These are phyloP conservation scores for Poecilus cupreus DNA, from an alignment of 2,888 invertebrate genomes.

Conservation along the genomic window DNA sequence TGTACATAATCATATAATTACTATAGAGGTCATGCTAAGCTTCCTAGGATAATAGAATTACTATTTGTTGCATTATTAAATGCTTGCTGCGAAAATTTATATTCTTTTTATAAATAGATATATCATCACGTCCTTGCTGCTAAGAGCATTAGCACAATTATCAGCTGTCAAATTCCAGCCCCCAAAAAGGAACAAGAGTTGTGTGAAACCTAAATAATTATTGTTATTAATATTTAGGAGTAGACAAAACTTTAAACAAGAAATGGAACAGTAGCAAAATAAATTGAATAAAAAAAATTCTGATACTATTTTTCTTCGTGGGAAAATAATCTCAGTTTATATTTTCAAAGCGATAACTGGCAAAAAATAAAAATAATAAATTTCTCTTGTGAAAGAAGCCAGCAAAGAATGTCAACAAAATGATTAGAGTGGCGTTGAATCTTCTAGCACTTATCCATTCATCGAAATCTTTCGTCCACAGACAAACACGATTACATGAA, in stretches of 20 bases:
- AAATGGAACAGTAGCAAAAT: too few relatives aligned
- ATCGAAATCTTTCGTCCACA: slow-evolving; percentile 30
- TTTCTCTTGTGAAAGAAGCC: background rate
- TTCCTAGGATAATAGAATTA: background rate
- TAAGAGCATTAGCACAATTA: too few relatives aligned
- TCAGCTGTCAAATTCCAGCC: too few relatives aligned
- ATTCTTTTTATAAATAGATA: background rate
- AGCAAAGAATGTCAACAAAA: slow-evolving; percentile 11
- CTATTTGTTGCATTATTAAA: background rate
- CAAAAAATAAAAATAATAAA: too few relatives aligned
- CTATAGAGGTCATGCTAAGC: slow-evolving; percentile 7
- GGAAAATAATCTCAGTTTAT: background rate
- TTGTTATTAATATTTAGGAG: too few relatives aligned
- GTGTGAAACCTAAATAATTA: too few relatives aligned
- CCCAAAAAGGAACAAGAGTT: too few relatives aligned
- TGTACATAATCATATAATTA: slow-evolving; percentile 2
- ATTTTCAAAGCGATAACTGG: background rate
- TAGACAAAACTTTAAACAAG: too few relatives aligned
- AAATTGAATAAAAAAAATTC: too few relatives aligned
- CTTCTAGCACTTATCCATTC: slow-evolving; percentile 20
- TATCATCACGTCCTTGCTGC: too few relatives aligned
- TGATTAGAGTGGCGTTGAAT: background rate
- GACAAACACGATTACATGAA: slow-evolving; percentile 38
- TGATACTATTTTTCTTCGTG: background rate
- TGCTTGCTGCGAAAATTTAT: background rate